Conservation (phyloP, 1,140 invertebrate species). For the Drosophila suzukii region DNA sequence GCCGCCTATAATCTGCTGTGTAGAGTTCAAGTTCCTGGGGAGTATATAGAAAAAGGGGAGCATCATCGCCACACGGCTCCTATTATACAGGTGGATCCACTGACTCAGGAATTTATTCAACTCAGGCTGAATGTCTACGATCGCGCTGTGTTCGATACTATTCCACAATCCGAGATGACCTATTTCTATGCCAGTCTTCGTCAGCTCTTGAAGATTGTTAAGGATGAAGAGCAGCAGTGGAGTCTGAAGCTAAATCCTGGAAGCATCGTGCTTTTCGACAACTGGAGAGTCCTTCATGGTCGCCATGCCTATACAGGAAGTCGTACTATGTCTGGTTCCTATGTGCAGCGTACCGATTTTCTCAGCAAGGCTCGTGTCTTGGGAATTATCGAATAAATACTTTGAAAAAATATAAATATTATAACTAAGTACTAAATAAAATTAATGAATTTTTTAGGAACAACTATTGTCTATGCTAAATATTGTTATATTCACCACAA, state of each 20-base stretch:
- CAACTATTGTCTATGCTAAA: too few relatives aligned
- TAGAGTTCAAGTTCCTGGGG: constrained; percentile 86
- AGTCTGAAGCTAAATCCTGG: constrained; percentile 88
- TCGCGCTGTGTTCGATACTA: constrained; percentile 87
- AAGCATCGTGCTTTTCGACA: constrained; percentile 89
- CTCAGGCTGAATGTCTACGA: constrained; percentile 90
- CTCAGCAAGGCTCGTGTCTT: constrained; percentile 86
- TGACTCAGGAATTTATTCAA: constrained; percentile 85
- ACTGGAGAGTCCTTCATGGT: constrained; percentile 91
- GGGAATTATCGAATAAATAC: constrained; percentile 84
- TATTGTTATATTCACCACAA: too few relatives aligned
- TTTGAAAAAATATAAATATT: too few relatives aligned
- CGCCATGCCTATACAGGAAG: constrained; percentile 87
- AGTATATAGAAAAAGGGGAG: constrained; percentile 87
- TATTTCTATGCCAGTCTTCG: constrained; percentile 88
- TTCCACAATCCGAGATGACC: constrained; percentile 85
- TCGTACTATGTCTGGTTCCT: constrained; percentile 87
- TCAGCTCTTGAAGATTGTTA: constrained; percentile 86
- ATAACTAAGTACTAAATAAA: too few relatives aligned
- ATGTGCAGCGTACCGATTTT: constrained; percentile 88
- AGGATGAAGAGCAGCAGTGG: constrained; percentile 85
- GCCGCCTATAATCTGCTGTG: constrained; percentile 86
- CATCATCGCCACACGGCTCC: constrained; percentile 86
- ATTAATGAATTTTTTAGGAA: not conserved
- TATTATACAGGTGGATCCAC: constrained; percentile 85